Conservation (phyloP, 2,888 invertebrate species). For the Leistus spinibarbis region DNA sequence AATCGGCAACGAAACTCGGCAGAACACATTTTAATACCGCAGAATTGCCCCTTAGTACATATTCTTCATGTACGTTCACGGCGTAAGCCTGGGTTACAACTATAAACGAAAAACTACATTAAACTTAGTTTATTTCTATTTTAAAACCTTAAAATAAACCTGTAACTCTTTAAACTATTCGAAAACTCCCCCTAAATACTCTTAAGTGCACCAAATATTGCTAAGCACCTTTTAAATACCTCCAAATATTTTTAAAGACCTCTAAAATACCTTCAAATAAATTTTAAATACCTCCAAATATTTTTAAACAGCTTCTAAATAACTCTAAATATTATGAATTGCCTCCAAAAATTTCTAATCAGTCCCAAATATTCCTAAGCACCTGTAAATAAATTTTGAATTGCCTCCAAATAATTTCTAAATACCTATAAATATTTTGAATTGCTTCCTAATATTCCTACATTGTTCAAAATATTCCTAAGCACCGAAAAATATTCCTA, state of each 20-base stretch:
- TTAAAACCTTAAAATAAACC: neutral
- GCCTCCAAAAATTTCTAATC: too few species aligned
- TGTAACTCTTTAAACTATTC: neutral
- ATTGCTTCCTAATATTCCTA: too few species aligned
- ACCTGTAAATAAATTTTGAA: too few species aligned
- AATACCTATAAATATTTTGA: neutral
- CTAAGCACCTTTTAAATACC: too few species aligned
- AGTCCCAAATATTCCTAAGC: too few species aligned
- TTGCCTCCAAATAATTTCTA: neutral
- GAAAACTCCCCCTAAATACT: neutral
- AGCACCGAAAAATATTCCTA: too few species aligned
- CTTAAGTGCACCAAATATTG: neutral
- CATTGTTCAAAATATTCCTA: neutral
- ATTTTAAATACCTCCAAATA: neutral
- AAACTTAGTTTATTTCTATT: neutral
- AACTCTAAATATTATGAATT: too few species aligned
- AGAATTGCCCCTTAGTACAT: constrained; percentile 74
- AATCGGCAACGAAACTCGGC: constrained; percentile 76
- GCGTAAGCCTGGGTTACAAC: constrained; percentile 75
- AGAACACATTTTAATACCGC: constrained; percentile 75
- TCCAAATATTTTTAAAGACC: too few species aligned
- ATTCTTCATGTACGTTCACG: constrained; percentile 74
- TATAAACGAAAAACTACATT: constrained; percentile 52
- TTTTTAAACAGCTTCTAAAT: neutral
- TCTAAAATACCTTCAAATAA: too few species aligned